Evolutionary conservation across 2,797 vertebrate species (phyloP), one percentile per base, ranked within the genome.

Genomic region (Oceanodroma leucorhoa): DNA sequence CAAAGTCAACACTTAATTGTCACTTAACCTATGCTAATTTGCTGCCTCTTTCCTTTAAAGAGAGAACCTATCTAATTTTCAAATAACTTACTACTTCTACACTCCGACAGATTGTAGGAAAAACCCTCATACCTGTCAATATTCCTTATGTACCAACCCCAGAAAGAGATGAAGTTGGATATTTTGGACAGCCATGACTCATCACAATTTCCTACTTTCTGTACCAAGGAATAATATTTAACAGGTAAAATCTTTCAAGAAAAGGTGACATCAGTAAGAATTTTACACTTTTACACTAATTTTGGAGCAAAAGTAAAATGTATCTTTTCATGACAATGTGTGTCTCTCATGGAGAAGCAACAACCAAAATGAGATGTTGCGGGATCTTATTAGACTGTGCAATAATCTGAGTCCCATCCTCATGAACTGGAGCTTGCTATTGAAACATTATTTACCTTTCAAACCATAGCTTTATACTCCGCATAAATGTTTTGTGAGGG

Each of bases 391-490:
- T 55, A 34, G 40, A 45, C 20, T 64, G 23, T 65, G 9, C 17
- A 54, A 81, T 26, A 78, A 80, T 41, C 7, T 66, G 26, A 87
- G 82, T 60, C n/a, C 11, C 58, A 67, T 45, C 30, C 36, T 83
- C 45, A 45, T 15, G 13, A 90, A 50, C 30, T 32, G 15, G n/a
- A 89, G 24, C 14, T 38, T 61, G 77, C 60, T 80, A 62, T 4
- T 64, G 22, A 73, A 94, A 91, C 27, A 54, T 80, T 65, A 96
- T 81, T 91, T 98, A 99, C 99, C 99, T 99, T 97, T 99, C 98
- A 98, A 99, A 99, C 99, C 99, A 99, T 5, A 96, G 94, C 92
- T 98, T 99, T 97, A 99, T 99, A 96, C 96, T 98, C 87, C 64
- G 51, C 92, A 98, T 97, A 79, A 99, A 95, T 24, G 86, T 91